phyloP scores from a whole-genome alignment of 2,888 invertebrate genomes.

The Drosophila austrosaltans region DNA sequence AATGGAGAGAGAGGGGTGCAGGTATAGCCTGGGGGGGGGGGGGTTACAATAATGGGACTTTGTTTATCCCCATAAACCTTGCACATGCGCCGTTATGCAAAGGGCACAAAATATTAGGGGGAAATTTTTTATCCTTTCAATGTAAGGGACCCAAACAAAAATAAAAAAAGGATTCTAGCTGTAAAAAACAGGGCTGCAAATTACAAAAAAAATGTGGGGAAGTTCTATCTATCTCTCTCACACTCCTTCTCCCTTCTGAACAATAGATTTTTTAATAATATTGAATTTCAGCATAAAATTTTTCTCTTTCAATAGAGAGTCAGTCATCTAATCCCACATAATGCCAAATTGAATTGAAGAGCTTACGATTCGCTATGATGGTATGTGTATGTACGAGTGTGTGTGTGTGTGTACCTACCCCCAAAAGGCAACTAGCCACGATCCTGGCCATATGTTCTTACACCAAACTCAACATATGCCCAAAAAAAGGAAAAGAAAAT shows the following conservation, averaged over 20 bases:
- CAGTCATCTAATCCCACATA: conserved; percentile 5
- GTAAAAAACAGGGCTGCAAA: neutral
- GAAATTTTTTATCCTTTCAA: conserved; percentile 54
- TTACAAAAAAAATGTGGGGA: neutral
- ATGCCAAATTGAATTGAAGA: neutral
- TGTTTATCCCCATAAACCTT: neutral
- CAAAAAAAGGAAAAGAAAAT: conserved; percentile 32
- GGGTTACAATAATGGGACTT: conserved; percentile 37
- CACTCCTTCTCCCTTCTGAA: too few relatives aligned
- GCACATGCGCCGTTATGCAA: conserved; percentile 53
- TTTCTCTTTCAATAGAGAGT: too few relatives aligned
- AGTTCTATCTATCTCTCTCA: neutral
- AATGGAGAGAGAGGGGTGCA: too few relatives aligned
- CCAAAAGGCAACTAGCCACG: conserved; percentile 13
- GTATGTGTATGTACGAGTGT: neutral
- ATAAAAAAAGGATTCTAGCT: neutral
- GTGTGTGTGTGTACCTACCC: neutral
- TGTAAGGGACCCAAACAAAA: conserved; percentile 45
- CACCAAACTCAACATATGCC: conserved; percentile 60
- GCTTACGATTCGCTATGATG: neutral
- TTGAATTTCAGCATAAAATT: too few relatives aligned
- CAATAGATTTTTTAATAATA: too few relatives aligned
- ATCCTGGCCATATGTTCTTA: conserved; percentile 49
- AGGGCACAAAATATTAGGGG: conserved; percentile 35
- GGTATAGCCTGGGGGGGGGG: too few relatives aligned